phyloP scores from a whole-genome alignment of 2,888 invertebrate species.

The Fragum fragum region DNA sequence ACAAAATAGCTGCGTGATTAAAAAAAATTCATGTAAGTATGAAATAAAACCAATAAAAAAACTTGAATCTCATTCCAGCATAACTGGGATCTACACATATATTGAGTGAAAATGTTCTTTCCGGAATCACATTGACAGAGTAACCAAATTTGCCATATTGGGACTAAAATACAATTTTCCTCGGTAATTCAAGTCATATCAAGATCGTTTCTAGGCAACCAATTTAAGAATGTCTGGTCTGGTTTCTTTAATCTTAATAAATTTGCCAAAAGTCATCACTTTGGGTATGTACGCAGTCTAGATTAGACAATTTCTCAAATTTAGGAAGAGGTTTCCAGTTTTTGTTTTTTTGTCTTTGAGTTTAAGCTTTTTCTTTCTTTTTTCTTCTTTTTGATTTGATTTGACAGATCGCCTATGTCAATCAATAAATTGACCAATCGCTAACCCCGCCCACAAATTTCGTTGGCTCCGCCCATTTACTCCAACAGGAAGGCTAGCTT shows the following conservation, averaged over 20 bases:
- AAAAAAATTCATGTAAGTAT: too few species aligned
- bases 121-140: background rate
- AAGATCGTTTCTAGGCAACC: conserved; percentile 11
- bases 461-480: too few species aligned
- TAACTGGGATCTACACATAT: too few species aligned
- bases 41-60: too few species aligned
- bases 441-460: too few species aligned
- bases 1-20: too few species aligned
- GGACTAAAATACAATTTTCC: conserved; percentile 3
- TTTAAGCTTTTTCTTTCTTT: too few species aligned
- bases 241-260: conserved; percentile 5
- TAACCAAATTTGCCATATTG: background rate
- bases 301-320: conserved; percentile 17
- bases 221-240: conserved; percentile 23
- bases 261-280: conserved; percentile 15
- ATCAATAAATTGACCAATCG: too few species aligned
- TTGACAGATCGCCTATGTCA: too few species aligned
- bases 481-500: too few species aligned
- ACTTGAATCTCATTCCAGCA: too few species aligned
- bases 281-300: background rate
- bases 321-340: background rate
- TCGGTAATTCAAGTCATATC: background rate
- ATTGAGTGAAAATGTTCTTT: background rate
- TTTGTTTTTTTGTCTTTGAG: background rate
- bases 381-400: too few species aligned